Evolutionary conservation across 64 coral and sea anemone species (phyloP).

Genomic region (Acropora tenuis): DNA sequence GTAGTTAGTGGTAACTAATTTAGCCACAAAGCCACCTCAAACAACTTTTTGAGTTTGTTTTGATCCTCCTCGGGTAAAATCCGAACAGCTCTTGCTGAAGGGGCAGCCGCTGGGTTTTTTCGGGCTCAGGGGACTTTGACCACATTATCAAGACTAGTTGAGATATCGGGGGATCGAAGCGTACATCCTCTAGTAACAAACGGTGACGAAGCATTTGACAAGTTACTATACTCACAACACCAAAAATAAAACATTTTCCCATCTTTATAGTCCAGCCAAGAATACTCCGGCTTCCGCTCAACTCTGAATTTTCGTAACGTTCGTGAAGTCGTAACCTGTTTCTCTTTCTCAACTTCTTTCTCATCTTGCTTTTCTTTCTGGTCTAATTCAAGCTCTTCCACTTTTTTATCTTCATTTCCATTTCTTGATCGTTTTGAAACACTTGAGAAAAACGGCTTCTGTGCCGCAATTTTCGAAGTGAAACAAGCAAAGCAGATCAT

Average conservation of each 20-base stretch:
- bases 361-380: slow-evolving; percentile 7
- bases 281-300: slow-evolving; percentile 34
- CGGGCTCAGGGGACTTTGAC: slow-evolving; percentile 5
- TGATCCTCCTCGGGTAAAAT: not conserved
- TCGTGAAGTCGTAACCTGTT: slow-evolving; percentile 4
- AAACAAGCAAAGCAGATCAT: slow-evolving; percentile 54
- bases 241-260: slow-evolving; percentile 40
- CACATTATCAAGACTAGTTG: not conserved
- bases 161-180: not conserved
- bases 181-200: slow-evolving; percentile 36
- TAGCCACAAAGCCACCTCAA: slow-evolving; percentile 49
- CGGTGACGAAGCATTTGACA: slow-evolving; percentile 21
- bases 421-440: not conserved
- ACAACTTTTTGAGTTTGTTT: slow-evolving; percentile 48
- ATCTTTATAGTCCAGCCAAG: slow-evolving; percentile 37
- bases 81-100: slow-evolving; percentile 37
- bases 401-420: slow-evolving; percentile 14
- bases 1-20: slow-evolving; percentile 31
- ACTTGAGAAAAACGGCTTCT: slow-evolving; percentile 10
- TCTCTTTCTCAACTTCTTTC: slow-evolving; percentile 16
- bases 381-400: slow-evolving; percentile 21
- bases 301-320: slow-evolving; percentile 12
- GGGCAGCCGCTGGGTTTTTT: slow-evolving; percentile 32
- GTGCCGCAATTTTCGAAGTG: slow-evolving; percentile 13
- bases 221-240: slow-evolving; percentile 35